Base-by-base conservation (phyloP, 1,140 invertebrate genomes). In the Drosophila ironensis region DNA sequence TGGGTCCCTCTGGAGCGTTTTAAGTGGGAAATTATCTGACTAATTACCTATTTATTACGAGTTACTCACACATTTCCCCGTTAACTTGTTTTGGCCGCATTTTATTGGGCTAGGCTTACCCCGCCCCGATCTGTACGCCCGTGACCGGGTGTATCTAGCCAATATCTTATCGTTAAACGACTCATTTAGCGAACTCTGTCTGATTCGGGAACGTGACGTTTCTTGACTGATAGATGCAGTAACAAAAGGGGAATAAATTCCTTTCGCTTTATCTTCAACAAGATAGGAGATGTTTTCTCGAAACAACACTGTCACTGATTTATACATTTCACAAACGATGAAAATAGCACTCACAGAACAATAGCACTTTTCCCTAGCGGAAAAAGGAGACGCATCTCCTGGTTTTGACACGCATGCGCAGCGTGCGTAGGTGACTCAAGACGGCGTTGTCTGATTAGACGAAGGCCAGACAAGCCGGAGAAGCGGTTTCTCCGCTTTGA, bases 401-500 rank as follows among this genome's bases (percentile, higher is more conserved):
- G n/a, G n/a, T 24, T 19, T 4, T 16, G 61, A 3, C 53, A 60
- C 75, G 71, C 75, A 70, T 63, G 46, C 59, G 60, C 71, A 40
- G 44, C 66, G 41, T 80, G 70, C 63, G 47, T 37, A 33, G n/a
- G n/a, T 81, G 76, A 75, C 41, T 80, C 75, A 76, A 72, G 61
- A 37, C 61, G 40, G 28, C 35, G 19, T 28, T 51, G 35, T 52
- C 57, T 38, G 35, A 51, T 30, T 38, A 52, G 25, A 63, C 19
- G 42, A 64, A 64, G 60, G 60, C 60, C 60, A 63, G 56, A 48
- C 60, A 22, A 2, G 11, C 16, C 16, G 14, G 41, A 44, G 41
- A 44, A 25, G 41, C 11, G 12, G 41, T 44, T 27, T 44, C 30
- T 33, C 30, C 30, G 30, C 30, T 12, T 33, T 9, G 16, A 11